Percentiles rank a stretch among this genome's conserved stretches.
phyloP scores from a whole-genome alignment of 1,140 invertebrate species.

The Psilanteris sp. region DNA sequence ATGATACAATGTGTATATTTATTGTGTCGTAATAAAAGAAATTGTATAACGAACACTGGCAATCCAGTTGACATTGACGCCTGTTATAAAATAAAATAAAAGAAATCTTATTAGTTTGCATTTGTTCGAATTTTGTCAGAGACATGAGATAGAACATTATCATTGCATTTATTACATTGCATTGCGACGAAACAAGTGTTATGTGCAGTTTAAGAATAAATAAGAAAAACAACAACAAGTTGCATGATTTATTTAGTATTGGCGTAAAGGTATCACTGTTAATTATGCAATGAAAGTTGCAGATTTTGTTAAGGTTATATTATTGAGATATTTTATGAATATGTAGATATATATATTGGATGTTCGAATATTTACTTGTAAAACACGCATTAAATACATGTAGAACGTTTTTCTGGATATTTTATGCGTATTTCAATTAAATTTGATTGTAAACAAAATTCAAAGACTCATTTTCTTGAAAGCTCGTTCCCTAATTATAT shows the following conservation, averaged over 20 bases:
- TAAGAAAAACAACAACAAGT: too few relatives aligned
- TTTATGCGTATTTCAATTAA: slow-evolving; percentile 49
- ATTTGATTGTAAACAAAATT: slow-evolving; percentile 45
- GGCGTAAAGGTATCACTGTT: slow-evolving; percentile 34
- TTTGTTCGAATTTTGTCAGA: slow-evolving; percentile 1
- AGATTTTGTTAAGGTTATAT: slow-evolving; percentile 35
- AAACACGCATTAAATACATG: slow-evolving; percentile 37
- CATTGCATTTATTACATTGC: slow-evolving; percentile 21
- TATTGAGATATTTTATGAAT: slow-evolving; percentile 39
- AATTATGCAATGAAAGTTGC: slow-evolving; percentile 12
- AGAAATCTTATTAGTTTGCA: too few relatives aligned
- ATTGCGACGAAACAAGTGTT: slow-evolving; percentile 34
- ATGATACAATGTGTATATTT: slow-evolving; percentile 47
- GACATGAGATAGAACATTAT: slow-evolving; percentile 12
- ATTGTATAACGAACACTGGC: slow-evolving; percentile 44
- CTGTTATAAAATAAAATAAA: not conserved
- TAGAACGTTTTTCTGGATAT: slow-evolving; percentile 53
- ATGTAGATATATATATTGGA: slow-evolving; percentile 46
- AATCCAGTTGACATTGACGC: slow-evolving; percentile 34
- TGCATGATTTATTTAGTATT: slow-evolving; percentile 48
- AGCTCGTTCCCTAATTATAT: slow-evolving; percentile 6
- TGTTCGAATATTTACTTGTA: slow-evolving; percentile 52
- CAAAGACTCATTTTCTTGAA: slow-evolving; percentile 19
- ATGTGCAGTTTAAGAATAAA: slow-evolving; percentile 30
- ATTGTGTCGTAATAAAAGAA: slow-evolving; percentile 28